Conservation (phyloP, 2,113 vertebrate genomes). For the Labeo catla region DNA sequence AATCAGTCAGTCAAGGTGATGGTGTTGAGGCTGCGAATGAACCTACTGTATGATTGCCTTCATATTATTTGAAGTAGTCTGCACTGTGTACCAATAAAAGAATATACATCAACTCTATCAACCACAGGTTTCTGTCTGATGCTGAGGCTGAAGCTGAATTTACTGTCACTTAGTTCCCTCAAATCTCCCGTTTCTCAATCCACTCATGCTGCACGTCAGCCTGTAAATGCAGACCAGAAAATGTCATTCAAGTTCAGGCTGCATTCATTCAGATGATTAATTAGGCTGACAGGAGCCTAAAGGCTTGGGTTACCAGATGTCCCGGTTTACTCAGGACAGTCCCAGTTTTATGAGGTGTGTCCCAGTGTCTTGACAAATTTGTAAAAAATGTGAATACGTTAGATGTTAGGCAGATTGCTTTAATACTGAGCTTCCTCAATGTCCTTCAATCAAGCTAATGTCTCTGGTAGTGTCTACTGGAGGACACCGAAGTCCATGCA, state of each 20-base stretch:
- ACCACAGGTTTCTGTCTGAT: background rate
- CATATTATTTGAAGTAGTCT: background rate
- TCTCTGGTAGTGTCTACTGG: background rate
- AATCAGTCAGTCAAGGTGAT: conserved; percentile 22
- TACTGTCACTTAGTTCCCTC: background rate
- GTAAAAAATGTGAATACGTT: background rate
- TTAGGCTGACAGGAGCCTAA: conserved; percentile 14
- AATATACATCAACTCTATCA: background rate
- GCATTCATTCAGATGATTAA: conserved; percentile 29
- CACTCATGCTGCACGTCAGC: background rate
- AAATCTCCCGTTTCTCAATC: background rate
- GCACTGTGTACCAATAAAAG: background rate
- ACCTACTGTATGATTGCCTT: background rate
- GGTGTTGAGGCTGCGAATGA: background rate
- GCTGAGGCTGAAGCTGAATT: background rate
- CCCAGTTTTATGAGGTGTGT: conserved; percentile 1
- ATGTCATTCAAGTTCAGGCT: conserved; percentile 8
- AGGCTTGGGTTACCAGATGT: conserved; percentile 5
- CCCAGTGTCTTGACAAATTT: background rate
- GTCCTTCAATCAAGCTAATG: background rate
- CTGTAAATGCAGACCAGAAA: background rate
- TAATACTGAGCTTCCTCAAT: background rate
- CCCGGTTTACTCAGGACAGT: conserved; percentile 19
- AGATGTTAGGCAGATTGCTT: background rate
- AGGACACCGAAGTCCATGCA: background rate